Conservation (phyloP, 2,888 invertebrate genomes). For the Parthenolecanium corni region DNA sequence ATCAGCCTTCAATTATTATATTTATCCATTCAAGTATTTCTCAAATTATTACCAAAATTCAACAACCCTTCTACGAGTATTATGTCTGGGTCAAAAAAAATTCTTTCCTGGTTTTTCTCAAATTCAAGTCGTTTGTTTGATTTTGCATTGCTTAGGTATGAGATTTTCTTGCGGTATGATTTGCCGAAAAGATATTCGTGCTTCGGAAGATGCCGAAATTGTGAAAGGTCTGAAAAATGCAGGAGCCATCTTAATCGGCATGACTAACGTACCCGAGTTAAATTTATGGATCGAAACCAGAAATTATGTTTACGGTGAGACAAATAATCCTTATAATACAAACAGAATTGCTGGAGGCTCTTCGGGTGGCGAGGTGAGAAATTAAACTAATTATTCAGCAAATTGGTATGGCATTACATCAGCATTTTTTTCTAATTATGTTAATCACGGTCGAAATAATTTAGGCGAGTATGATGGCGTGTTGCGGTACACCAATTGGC, state of each 20-base stretch:
- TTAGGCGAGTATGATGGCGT: conserved; percentile 48
- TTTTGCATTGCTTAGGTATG: conserved; percentile 37
- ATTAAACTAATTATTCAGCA: neutral
- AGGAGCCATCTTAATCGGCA: conserved; percentile 75
- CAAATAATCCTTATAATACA: conserved; percentile 82
- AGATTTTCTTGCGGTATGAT: conserved; percentile 55
- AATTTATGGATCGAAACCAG: conserved; percentile 87
- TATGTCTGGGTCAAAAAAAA: too few species aligned
- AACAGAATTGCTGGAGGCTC: conserved; percentile 82
- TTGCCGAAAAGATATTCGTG: conserved; percentile 49
- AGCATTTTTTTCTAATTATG: neutral
- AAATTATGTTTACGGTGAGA: conserved; percentile 78
- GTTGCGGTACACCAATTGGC: conserved; percentile 71
- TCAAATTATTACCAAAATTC: too few species aligned
- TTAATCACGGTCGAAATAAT: conserved; percentile 12
- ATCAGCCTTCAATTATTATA: too few species aligned
- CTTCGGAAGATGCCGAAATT: conserved; percentile 64
- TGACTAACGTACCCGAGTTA: conserved; percentile 87
- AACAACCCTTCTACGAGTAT: too few species aligned
- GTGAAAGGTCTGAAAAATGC: conserved; percentile 59
- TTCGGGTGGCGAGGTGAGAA: conserved; percentile 65
- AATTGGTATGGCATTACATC: neutral
- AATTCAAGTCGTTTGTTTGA: too few species aligned
- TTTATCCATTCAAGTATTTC: too few species aligned
- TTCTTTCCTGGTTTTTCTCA: too few species aligned